Percentiles rank a stretch among this genome's conserved stretches.
These are phyloP conservation scores for Notospermus geniculatus DNA, from an alignment of 1,140 invertebrate species.

Conservation along the genomic window DNA sequence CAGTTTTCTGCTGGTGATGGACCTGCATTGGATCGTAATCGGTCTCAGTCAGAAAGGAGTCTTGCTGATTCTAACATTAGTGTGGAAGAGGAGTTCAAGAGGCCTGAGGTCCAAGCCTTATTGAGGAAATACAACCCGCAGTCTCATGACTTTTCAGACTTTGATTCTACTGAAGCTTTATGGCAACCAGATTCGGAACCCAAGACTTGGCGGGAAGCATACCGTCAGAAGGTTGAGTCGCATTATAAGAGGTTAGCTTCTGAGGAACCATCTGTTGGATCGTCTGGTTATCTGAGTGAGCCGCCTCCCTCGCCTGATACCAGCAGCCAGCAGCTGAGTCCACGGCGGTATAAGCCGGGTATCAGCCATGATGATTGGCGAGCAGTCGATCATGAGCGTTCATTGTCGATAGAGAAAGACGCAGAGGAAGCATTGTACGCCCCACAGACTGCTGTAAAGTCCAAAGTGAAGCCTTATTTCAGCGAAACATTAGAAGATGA, in stretches of 20 bases:
- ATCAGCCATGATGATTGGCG: constrained; percentile 26
- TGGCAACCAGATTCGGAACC: constrained; percentile 22
- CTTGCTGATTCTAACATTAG: not conserved
- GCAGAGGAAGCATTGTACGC: no score
- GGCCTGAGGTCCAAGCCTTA: constrained; percentile 15
- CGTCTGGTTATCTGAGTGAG: constrained; percentile 26
- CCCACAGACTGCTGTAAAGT: no score
- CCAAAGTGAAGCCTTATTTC: no score
- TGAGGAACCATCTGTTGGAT: constrained; percentile 22
- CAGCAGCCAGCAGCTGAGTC: constrained; percentile 17
- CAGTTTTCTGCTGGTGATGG: not conserved
- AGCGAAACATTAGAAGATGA: no score
- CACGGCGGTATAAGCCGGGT: constrained; percentile 14
- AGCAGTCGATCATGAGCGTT: constrained; percentile 52
- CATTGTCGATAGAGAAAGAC: constrained; percentile 58
- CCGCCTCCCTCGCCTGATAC: constrained; percentile 22
- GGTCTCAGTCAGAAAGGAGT: no score
- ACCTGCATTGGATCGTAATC: no score
- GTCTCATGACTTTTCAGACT: not conserved
- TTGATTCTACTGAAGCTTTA: constrained; percentile 15
- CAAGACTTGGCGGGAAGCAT: constrained; percentile 15
- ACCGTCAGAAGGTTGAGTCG: constrained; percentile 23
- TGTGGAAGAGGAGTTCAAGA: constrained; percentile 13
- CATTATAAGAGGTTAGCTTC: constrained; percentile 26
- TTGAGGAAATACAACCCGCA: constrained; percentile 17